Evolutionary conservation across 2,888 invertebrate genomes (phyloP).

Genomic region (Clepsis dumicolana): DNA sequence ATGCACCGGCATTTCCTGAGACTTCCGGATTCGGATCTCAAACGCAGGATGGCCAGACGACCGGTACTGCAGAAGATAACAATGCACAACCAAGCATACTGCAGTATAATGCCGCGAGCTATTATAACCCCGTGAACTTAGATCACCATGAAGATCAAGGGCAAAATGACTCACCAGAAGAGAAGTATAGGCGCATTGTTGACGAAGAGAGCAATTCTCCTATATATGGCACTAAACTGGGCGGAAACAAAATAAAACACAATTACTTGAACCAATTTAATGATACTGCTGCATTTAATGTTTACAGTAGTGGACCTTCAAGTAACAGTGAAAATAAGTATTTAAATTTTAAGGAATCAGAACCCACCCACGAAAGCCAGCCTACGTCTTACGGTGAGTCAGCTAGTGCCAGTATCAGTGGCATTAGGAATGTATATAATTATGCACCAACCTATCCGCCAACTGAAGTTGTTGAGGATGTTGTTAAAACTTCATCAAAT

Average conservation of each 20-base stretch:
- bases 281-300: slow-evolving; percentile 58
- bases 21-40: slow-evolving; percentile 63
- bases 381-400: slow-evolving; percentile 56
- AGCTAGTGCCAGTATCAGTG: slow-evolving; percentile 54
- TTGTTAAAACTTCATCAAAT: slow-evolving; percentile 53
- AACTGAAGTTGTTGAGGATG: slow-evolving; percentile 56
- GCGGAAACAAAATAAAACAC: slow-evolving; percentile 59
- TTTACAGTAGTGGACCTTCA: slow-evolving; percentile 56
- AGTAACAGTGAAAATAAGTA: slow-evolving; percentile 59
- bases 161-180: slow-evolving; percentile 56
- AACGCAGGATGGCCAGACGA: slow-evolving; percentile 57
- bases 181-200: slow-evolving; percentile 52
- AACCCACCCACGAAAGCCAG: slow-evolving; percentile 58
- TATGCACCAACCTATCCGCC: slow-evolving; percentile 57
- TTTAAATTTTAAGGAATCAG: slow-evolving; percentile 55
- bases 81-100: slow-evolving; percentile 62
- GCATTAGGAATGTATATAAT: slow-evolving; percentile 56
- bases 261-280: slow-evolving; percentile 59
- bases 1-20: slow-evolving; percentile 78
- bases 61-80: slow-evolving; percentile 55
- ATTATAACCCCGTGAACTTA: slow-evolving; percentile 62
- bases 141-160: slow-evolving; percentile 57
- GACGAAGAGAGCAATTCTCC: slow-evolving; percentile 61
- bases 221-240: slow-evolving; percentile 75
- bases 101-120: slow-evolving; percentile 64